Percentiles rank a stretch among this genome's conserved stretches.
Conservation (phyloP, 2,113 vertebrate species). For the Gopherus flavomarginatus region DNA sequence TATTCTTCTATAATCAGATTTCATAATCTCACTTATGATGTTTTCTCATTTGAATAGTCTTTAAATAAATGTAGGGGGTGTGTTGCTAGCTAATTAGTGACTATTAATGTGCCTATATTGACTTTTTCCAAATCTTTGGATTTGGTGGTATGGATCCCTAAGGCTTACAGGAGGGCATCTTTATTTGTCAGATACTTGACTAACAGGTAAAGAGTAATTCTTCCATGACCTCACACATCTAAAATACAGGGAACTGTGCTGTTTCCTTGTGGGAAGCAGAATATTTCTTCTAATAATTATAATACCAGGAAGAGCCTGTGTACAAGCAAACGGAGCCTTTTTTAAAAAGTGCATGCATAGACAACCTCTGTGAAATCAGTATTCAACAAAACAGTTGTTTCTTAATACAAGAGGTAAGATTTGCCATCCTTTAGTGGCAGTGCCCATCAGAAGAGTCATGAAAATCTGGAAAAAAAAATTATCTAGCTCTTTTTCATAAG, state of each 20-base stretch:
- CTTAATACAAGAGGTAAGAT: background rate
- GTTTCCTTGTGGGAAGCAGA: background rate
- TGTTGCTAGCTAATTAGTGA: slow-evolving; percentile 56
- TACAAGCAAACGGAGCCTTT: background rate
- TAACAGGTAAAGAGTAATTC: background rate
- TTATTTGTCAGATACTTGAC: fast-evolving
- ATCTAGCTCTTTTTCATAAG: background rate
- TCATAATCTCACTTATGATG: slow-evolving; percentile 63
- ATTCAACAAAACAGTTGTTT: background rate
- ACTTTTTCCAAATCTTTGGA: slow-evolving; percentile 2
- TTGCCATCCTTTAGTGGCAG: background rate
- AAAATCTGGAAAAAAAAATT: slow-evolving; percentile 9
- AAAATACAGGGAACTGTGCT: background rate
- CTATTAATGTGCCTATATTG: background rate
- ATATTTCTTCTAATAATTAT: background rate
- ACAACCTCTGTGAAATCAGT: background rate
- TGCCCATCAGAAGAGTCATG: background rate
- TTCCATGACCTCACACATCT: fast-evolving
- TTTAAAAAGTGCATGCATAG: background rate
- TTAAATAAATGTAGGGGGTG: slow-evolving; percentile 55
- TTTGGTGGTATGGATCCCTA: background rate
- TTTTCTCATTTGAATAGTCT: slow-evolving; percentile 63
- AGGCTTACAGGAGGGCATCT: background rate
- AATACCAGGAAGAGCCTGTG: background rate
- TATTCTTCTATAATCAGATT: slow-evolving; percentile 56